Conservation (phyloP, 2,113 vertebrate species). For the Rattus norvegicus region GRCr8 NC_086019.1:155972501-155973000, state of each 20-base stretch:
- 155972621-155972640: not conserved
- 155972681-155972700: not conserved
- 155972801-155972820: not conserved
- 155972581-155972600: not conserved
- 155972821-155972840: no score
- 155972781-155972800: not conserved
- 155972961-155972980: no score
- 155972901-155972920: no score
- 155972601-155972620: not conserved
- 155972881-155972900: no score
- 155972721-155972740: not conserved
- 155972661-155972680: not conserved
- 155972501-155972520: slow-evolving; percentile 54
- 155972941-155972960: no score
- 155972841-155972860: no score
- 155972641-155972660: not conserved
- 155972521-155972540: slow-evolving; percentile 33
- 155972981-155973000: no score
- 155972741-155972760: not conserved
- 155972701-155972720: not conserved
- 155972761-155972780: not conserved
- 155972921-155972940: no score
- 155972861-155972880: no score
- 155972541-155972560: slow-evolving; percentile 29
- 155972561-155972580: not conserved